Conservation (phyloP, 2,797 vertebrate genomes). For the Tenualosa thibaudeaui region DNA sequence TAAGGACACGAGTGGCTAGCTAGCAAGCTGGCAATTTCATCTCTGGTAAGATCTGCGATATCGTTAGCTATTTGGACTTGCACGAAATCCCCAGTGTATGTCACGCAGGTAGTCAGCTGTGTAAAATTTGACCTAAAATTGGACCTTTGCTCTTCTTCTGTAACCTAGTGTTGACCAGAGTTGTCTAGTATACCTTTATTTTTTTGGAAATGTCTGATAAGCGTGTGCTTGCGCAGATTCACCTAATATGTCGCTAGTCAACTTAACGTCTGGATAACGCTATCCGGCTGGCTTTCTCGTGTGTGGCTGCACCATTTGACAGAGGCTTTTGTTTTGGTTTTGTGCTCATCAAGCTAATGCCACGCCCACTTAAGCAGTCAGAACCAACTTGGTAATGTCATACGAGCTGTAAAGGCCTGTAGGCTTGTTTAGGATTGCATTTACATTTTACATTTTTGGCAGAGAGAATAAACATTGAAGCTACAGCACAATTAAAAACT, state of each 20-base stretch:
- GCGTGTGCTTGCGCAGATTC: background rate
- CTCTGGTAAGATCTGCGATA: slow-evolving; percentile 11
- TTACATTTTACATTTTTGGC: too few species aligned
- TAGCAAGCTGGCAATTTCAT: slow-evolving; percentile 17
- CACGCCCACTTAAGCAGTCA: slow-evolving; percentile 40
- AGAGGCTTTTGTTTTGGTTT: slow-evolving; percentile 15
- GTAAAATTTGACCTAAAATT: background rate
- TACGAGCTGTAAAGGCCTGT: background rate
- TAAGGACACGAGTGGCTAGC: slow-evolving; percentile 13
- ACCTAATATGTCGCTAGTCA: background rate
- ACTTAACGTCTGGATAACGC: background rate
- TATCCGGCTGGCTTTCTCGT: background rate
- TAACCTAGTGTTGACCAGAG: background rate
- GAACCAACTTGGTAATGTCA: slow-evolving; percentile 36
- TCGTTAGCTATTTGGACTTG: background rate
- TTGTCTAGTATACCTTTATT: background rate
- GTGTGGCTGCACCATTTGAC: background rate
- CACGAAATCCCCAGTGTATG: background rate
- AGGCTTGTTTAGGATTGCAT: too few species aligned
- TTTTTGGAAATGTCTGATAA: slow-evolving; percentile 1
- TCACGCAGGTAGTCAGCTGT: background rate
- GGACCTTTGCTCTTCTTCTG: background rate
- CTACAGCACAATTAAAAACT: too few species aligned
- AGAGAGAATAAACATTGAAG: too few species aligned
- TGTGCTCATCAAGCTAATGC: background rate